Base-by-base conservation (phyloP, 1,140 invertebrate genomes). In the Proales similis region DNA sequence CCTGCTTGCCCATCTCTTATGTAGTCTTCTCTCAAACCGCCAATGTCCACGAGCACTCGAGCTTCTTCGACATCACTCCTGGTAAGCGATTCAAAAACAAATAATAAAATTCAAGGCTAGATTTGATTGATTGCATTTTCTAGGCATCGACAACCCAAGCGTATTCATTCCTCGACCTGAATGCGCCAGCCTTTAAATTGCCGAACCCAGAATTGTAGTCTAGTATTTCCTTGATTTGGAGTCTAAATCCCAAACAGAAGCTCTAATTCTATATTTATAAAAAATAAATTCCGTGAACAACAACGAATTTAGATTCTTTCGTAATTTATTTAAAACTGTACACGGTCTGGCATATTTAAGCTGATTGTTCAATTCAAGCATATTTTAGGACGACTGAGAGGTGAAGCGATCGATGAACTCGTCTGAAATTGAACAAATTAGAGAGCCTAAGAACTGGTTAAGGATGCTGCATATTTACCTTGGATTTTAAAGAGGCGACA, bases 131-230 rank as follows among this genome's bases (percentile, higher is more conserved):
- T 49, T 30, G 12, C 27, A 22, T 48, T 48, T 24, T 48, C 1
- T 2, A 4, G 72, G 72, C 26, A 69, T 72, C 30, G 47, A 66
- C 32, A 70, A 73, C 63, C 72, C 72, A 7, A 70, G 69, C 48
- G 70, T 68, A 6, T 73, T 73, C 57, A 67, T 72, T 57, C 71
- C 71, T 42, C 70, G 69, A 63, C 48, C 6, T 20, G 68, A 69
- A 51, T 72, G 71, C 42, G 32, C 36, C 14, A 33, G 20, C 36
- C 24, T 62, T 26, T 62, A 47, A 46, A 19, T 29, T 19, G 51
- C 27, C 45, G 29, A 20, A 12, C 9, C 33, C 14, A 36, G 14
- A 36, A 36, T 9, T 9, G 14, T 36, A 36, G 9, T 9, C 9
- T 36, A 36, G 9, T 36, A 9, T 36, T 36, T 22, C 20, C 19